These are phyloP conservation scores for Aulostomus chinensis DNA, from an alignment of 2,797 vertebrate species.

Conservation along the genomic window DNA sequence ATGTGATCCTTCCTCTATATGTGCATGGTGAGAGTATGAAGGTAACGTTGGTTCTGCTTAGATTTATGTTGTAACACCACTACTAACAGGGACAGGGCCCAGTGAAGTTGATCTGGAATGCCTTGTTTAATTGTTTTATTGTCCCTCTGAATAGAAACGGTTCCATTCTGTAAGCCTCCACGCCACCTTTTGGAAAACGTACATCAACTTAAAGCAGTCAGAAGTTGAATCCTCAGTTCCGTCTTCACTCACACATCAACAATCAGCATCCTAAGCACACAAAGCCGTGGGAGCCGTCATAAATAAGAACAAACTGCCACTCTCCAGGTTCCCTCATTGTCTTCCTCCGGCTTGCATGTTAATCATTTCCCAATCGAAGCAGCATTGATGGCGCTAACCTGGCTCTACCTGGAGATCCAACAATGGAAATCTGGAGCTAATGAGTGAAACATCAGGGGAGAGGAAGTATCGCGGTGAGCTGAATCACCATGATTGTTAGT, in stretches of 20 bases:
- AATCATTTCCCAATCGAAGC: slow-evolving; percentile 51
- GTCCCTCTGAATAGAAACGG: too few species aligned
- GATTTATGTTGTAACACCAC: too few species aligned
- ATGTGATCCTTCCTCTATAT: too few species aligned
- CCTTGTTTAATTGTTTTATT: too few species aligned
- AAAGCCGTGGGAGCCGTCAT: slow-evolving; percentile 53
- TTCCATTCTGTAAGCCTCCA: slow-evolving; percentile 37
- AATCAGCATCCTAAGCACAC: slow-evolving; percentile 61
- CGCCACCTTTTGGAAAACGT: slow-evolving; percentile 33
- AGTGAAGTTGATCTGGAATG: too few species aligned
- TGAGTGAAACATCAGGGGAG: slow-evolving; percentile 38
- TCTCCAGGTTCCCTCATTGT: slow-evolving; percentile 30
- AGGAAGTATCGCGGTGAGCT: slow-evolving; percentile 28
- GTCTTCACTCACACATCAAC: slow-evolving; percentile 31
- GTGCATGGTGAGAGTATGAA: too few species aligned
- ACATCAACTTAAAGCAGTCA: slow-evolving; percentile 42
- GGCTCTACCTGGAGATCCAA: slow-evolving; percentile 54
- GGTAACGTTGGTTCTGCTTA: too few species aligned
- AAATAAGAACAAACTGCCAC: slow-evolving; percentile 53
- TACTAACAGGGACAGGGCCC: too few species aligned
- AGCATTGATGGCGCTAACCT: slow-evolving; percentile 35
- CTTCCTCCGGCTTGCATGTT: slow-evolving; percentile 52
- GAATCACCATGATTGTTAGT: slow-evolving; percentile 25
- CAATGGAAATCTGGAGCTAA: slow-evolving; percentile 53
- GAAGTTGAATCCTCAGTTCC: slow-evolving; percentile 47